Conservation (phyloP, 2,888 invertebrate species). For the Apantesis nais region DNA sequence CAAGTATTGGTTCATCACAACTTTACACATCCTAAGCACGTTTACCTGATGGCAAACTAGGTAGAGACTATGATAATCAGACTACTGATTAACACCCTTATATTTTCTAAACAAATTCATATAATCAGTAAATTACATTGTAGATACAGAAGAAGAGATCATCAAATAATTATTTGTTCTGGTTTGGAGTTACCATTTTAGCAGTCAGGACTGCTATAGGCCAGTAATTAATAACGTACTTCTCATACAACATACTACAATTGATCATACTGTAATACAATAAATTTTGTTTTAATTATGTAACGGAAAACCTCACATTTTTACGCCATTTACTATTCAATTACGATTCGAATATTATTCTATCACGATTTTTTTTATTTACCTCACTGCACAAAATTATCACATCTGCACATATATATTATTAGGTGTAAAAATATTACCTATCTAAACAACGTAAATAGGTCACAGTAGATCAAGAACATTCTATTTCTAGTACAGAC, state of each 20-base stretch:
- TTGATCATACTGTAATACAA: too few species aligned
- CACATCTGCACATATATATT: background rate
- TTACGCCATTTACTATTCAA: background rate
- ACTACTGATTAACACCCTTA: too few species aligned
- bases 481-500: conserved; percentile 61
- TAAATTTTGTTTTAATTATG: too few species aligned
- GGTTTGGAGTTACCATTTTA: background rate
- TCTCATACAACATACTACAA: too few species aligned
- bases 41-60: too few species aligned
- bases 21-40: too few species aligned
- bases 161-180: background rate
- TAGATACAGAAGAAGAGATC: background rate
- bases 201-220: background rate
- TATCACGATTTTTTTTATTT: background rate
- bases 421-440: background rate
- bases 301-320: background rate
- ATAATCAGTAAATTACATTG: too few species aligned
- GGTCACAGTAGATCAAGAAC: conserved; percentile 68
- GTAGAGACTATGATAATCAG: too few species aligned
- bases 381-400: background rate
- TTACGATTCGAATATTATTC: background rate
- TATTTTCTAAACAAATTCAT: too few species aligned
- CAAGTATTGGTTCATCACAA: too few species aligned
- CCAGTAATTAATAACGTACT: too few species aligned
- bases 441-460: conserved; percentile 42